phyloP scores from a whole-genome alignment of 1,140 invertebrate species.

The Apis dorsata region DNA sequence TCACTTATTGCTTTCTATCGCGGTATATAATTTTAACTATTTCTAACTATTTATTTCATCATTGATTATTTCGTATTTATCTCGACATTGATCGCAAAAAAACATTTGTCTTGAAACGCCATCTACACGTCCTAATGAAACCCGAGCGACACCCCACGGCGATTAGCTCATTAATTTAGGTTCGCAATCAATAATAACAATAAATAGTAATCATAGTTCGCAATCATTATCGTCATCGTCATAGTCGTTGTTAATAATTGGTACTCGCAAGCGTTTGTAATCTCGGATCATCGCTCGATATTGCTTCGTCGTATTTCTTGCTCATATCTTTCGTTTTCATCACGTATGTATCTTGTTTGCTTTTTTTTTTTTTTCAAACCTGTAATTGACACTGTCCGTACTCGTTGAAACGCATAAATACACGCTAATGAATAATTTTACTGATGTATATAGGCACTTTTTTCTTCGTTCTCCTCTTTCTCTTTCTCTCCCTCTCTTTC shows the following conservation, averaged over 20 bases:
- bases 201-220: conserved; percentile 61
- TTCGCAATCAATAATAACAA: conserved; percentile 69
- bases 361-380: conserved; percentile 45
- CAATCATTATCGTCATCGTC: conserved; percentile 55
- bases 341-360: conserved; percentile 30
- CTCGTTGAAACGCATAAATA: conserved; percentile 64
- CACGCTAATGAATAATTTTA: conserved; percentile 66
- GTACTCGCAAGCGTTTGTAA: conserved; percentile 45
- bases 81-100: neutral
- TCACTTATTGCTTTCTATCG: neutral
- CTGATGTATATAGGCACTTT: conserved; percentile 65
- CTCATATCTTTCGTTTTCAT: conserved; percentile 6
- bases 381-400: conserved; percentile 73
- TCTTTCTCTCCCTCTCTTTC: neutral
- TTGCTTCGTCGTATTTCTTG: conserved; percentile 35
- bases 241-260: conserved; percentile 53
- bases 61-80: neutral
- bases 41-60: neutral
- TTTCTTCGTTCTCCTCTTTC: conserved; percentile 41
- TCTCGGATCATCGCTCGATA: conserved; percentile 44
- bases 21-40: neutral
- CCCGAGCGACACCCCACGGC: conserved; percentile 29
- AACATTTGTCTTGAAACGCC: neutral
- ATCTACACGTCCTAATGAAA: neutral
- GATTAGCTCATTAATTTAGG: conserved; percentile 51